Conservation (phyloP, 2,888 invertebrate species). For the Drosophila kuntzei region DNA sequence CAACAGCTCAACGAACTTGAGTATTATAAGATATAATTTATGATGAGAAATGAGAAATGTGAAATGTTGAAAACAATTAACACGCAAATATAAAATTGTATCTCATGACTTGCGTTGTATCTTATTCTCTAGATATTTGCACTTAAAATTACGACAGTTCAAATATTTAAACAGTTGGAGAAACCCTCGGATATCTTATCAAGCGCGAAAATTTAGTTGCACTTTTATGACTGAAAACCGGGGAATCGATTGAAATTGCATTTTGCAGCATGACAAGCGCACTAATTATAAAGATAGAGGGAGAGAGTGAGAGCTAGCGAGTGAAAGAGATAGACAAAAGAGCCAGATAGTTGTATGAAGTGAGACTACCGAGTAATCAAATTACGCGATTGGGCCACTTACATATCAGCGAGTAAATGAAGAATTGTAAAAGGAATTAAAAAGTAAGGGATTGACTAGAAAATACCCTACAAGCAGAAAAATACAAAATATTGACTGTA, state of each 20-base stretch:
- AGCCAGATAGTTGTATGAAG: conserved; percentile 7
- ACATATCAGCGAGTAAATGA: conserved; percentile 24
- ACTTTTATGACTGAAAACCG: conserved; percentile 14
- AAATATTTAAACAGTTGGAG: conserved; percentile 59
- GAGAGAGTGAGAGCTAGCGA: not conserved
- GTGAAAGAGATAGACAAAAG: conserved; percentile 14
- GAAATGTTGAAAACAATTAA: conserved; percentile 50
- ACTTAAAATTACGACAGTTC: conserved; percentile 46
- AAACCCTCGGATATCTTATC: conserved; percentile 25
- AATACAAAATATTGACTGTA: too few species aligned
- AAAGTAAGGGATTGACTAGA: not conserved
- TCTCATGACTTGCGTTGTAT: not conserved
- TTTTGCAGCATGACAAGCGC: conserved; percentile 30
- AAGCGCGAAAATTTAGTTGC: conserved; percentile 13
- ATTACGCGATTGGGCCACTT: conserved; percentile 42
- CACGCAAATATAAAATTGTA: conserved; percentile 45
- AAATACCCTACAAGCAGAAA: conserved; percentile 6
- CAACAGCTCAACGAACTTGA: conserved; percentile 22
- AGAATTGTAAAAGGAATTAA: conserved; percentile 2
- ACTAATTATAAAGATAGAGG: conserved; percentile 30
- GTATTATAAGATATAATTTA: conserved; percentile 16
- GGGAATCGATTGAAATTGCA: conserved; percentile 30
- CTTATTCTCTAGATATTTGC: conserved; percentile 21
- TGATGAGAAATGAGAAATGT: conserved; percentile 11
- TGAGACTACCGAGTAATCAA: conserved; percentile 37